A percentile compares a stretch with the other conserved stretches of the same genome.
phyloP scores from a whole-genome alignment of 2,113 vertebrate genomes.

The Gallinago jamesoni region DNA sequence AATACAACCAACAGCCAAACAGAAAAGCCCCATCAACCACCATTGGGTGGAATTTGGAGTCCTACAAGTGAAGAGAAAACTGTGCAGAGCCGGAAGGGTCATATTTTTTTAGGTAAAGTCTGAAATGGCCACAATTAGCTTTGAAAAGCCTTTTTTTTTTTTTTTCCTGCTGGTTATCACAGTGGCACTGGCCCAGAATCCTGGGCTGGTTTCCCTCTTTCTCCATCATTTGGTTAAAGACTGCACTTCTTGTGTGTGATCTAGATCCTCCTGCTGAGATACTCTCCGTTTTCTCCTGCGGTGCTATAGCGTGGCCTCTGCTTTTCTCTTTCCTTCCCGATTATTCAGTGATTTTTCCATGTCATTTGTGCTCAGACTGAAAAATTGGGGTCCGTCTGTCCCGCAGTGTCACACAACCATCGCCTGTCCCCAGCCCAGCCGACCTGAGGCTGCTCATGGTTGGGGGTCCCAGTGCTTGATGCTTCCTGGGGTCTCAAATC shows the following conservation, averaged over 20 bases:
- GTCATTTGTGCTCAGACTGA: background rate
- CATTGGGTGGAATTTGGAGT: background rate
- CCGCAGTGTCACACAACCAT: background rate
- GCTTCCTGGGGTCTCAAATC: background rate
- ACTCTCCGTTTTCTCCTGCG: accelerated
- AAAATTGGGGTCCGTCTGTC: background rate
- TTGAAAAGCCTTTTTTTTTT: no score
- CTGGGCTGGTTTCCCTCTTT: background rate
- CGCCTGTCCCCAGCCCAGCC: background rate
- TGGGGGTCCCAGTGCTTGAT: background rate
- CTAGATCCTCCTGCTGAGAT: background rate
- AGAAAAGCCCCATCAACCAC: background rate
- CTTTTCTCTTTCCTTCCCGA: background rate
- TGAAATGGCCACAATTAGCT: background rate
- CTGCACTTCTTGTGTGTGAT: accelerated
- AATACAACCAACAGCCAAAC: background rate
- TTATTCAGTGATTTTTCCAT: background rate
- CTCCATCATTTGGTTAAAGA: background rate
- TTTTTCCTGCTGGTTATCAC: background rate
- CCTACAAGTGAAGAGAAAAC: background rate
- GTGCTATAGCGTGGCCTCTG: background rate
- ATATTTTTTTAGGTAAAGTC: background rate
- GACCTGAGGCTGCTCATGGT: background rate
- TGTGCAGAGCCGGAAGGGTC: background rate
- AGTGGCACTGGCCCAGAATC: no score